Evolutionary conservation across 1,140 invertebrate genomes (phyloP).

Genomic region (Hesperophylax magnus): DNA sequence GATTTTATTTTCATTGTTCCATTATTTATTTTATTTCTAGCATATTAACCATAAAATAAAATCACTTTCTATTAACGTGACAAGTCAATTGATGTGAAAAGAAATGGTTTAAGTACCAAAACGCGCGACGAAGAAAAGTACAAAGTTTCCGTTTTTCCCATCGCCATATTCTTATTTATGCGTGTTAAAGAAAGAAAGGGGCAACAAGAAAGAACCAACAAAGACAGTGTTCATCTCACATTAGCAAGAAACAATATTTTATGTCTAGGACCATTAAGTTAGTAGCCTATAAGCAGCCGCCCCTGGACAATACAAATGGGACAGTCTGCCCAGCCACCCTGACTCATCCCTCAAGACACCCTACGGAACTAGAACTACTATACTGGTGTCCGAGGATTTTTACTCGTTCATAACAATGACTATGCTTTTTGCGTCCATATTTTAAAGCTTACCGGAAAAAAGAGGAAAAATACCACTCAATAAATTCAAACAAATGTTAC

Average conservation of each 20-base stretch:
- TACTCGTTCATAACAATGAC: background rate
- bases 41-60: background rate
- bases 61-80: background rate
- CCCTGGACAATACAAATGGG: conserved; percentile 50
- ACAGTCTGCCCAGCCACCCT: conserved; percentile 27
- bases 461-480: no score
- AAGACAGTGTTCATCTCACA: conserved; percentile 36
- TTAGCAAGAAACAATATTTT: conserved; percentile 49
- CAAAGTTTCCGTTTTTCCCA: background rate
- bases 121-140: background rate
- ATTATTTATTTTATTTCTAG: background rate
- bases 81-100: background rate
- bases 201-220: conserved; percentile 5
- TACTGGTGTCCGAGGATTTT: conserved; percentile 2
- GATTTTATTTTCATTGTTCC: background rate
- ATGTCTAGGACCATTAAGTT: conserved; percentile 49
- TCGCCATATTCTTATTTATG: conserved; percentile 4
- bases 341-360: conserved; percentile 3
- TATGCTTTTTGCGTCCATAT: no score
- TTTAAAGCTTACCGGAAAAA: background rate
- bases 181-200: conserved; percentile 20
- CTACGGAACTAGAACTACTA: background rate
- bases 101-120: background rate
- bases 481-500: no score
- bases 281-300: conserved; percentile 43